Evolutionary conservation across 2,113 vertebrate genomes (phyloP).

Genomic region (Forbesichthys papilliferus): DNA sequence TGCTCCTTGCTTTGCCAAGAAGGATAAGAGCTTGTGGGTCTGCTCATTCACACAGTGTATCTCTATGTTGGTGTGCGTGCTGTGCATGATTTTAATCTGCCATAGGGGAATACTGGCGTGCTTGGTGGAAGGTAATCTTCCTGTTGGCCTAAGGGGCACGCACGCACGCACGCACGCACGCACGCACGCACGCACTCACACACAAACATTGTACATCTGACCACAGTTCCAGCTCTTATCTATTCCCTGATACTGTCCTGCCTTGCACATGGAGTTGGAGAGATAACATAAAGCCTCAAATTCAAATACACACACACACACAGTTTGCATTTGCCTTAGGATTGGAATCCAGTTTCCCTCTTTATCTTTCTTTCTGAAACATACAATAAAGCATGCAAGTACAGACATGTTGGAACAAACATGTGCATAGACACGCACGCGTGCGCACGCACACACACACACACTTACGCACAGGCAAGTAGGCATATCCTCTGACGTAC

Average conservation of each 20-base stretch:
- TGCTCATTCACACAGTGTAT: background rate
- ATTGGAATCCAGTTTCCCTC: background rate
- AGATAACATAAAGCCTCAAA: conserved; percentile 61
- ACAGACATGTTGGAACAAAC: too few relatives aligned
- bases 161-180: conserved; percentile 10
- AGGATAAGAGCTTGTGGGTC: conserved; percentile 34
- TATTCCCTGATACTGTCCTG: conserved; percentile 39
- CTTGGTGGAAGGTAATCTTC: conserved; percentile 59
- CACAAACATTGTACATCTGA: conserved; percentile 17
- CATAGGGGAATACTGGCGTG: conserved; percentile 24
- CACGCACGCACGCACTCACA: background rate
- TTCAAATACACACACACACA: conserved; percentile 29
- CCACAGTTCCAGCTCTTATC: conserved; percentile 54
- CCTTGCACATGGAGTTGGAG: conserved; percentile 49
- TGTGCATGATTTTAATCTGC: conserved; percentile 11
- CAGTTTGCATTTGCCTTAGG: background rate
- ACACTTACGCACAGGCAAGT: background rate
- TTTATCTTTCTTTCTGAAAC: background rate
- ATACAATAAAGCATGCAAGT: too few relatives aligned
- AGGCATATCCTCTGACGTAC: conserved; percentile 29
- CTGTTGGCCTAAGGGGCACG: conserved; percentile 33
- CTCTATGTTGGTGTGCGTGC: background rate
- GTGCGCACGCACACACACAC: background rate
- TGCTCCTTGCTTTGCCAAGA: conserved; percentile 1
- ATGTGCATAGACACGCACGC: conserved; percentile 1